A percentile compares a stretch with the other conserved stretches of the same genome.
Conservation (phyloP, 2,888 invertebrate species). For the Metellina segmentata region DNA sequence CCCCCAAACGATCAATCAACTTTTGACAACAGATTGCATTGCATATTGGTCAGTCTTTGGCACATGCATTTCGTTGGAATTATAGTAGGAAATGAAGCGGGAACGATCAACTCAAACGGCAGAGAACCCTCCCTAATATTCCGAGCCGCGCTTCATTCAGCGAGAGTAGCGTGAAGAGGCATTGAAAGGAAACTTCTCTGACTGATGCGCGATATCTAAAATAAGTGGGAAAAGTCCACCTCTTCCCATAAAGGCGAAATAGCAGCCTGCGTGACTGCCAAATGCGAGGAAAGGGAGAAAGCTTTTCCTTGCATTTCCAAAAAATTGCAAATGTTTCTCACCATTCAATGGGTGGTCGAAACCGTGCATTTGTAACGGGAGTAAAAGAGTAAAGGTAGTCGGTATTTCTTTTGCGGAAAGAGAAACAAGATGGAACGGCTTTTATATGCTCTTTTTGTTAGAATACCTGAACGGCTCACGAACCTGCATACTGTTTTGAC, state of each 20-base stretch:
- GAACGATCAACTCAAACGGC: too few species aligned
- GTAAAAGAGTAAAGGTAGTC: constrained; percentile 6
- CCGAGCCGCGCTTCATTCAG: background rate
- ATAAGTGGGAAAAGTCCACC: constrained; percentile 5
- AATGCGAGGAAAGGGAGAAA: constrained; percentile 29
- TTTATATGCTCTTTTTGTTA: background rate
- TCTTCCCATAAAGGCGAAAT: constrained; percentile 32
- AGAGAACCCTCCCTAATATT: background rate
- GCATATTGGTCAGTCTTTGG: too few species aligned
- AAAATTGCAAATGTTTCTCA: constrained; percentile 56
- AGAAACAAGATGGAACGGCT: background rate
- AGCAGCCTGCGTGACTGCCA: constrained; percentile 32
- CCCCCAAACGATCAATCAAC: too few species aligned
- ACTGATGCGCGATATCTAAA: constrained; percentile 24
- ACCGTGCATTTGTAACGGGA: constrained; percentile 42
- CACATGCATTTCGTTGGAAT: too few species aligned
- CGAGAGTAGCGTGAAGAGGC: background rate
- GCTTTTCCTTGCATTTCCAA: background rate
- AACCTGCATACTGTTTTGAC: too few species aligned
- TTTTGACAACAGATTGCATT: too few species aligned
- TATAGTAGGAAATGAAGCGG: too few species aligned
- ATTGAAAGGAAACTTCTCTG: background rate
- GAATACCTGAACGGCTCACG: too few species aligned
- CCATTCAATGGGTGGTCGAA: constrained; percentile 46
- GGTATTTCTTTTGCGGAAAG: background rate